phyloP scores from a whole-genome alignment of 2,797 vertebrate genomes.

The Spinus olivaceus region DNA sequence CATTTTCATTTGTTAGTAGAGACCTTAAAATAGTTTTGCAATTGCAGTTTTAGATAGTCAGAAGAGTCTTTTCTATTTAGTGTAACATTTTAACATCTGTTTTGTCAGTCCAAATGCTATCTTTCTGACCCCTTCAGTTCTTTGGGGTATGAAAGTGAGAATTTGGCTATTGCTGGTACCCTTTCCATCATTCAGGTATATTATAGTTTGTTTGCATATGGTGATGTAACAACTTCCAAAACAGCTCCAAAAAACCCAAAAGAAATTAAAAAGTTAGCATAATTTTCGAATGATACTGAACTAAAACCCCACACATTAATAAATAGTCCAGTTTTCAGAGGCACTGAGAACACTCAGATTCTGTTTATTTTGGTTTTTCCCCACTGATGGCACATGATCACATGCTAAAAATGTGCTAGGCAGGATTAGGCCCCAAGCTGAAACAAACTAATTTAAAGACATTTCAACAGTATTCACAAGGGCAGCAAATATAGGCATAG shows the following conservation, averaged over 20 bases:
- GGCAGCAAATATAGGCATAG: not conserved
- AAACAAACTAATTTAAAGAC: conserved; percentile 41
- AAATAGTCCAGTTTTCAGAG: not conserved
- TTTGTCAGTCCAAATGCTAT: conserved; percentile 15
- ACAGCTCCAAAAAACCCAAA: not conserved
- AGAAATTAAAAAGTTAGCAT: not conserved
- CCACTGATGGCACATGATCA: not conserved
- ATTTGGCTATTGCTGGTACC: not conserved
- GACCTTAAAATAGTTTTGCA: conserved; percentile 47
- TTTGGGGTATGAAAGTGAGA: not conserved
- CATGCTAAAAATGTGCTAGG: conserved; percentile 25
- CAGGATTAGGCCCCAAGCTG: not conserved
- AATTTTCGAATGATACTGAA: not conserved
- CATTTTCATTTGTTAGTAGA: conserved; percentile 44
- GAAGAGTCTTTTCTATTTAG: not conserved
- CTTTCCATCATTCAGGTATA: not conserved
- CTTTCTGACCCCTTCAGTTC: not conserved
- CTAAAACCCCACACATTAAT: not conserved
- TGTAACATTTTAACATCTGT: not conserved
- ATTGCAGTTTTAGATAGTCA: conserved; percentile 3
- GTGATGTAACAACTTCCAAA: not conserved
- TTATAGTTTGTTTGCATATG: not conserved
- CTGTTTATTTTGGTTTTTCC: conserved; percentile 11
- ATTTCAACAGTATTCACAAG: not conserved
- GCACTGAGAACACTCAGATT: not conserved